Conservation (phyloP, 64 coral and sea anemone species). For the Astreopora myriophthalma region DNA sequence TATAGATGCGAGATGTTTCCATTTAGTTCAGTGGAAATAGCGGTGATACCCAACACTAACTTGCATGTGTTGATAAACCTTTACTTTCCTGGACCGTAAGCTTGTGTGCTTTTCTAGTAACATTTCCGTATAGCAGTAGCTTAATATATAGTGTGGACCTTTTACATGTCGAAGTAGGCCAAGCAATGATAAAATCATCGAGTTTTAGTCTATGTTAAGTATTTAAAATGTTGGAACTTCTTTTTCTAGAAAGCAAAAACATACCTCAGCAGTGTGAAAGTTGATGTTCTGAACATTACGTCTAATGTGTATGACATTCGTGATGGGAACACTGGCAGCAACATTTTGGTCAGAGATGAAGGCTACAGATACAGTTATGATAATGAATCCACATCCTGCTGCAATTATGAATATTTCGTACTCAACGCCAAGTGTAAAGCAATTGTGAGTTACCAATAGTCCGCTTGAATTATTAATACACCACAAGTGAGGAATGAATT, state of each 20-base stretch:
- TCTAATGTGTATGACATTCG: slow-evolving; percentile 11
- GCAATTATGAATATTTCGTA: slow-evolving; percentile 54
- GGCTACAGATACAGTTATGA: not conserved
- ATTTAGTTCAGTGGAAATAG: too few species aligned
- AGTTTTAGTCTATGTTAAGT: too few species aligned
- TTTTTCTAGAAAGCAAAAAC: slow-evolving; percentile 46
- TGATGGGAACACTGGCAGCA: not conserved
- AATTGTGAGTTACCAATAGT: slow-evolving; percentile 22
- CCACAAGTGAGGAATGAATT: too few species aligned
- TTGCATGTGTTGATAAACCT: too few species aligned
- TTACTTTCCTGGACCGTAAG: too few species aligned
- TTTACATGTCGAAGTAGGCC: too few species aligned
- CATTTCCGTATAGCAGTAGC: too few species aligned
- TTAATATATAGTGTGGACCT: too few species aligned
- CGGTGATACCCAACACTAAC: too few species aligned
- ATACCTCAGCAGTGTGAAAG: slow-evolving; percentile 37
- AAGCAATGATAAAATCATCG: too few species aligned
- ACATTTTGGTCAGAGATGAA: slow-evolving; percentile 13
- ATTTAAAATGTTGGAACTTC: not conserved
- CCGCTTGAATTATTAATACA: not conserved
- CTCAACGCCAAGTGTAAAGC: slow-evolving; percentile 41
- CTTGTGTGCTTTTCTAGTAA: too few species aligned
- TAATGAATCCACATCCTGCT: not conserved
- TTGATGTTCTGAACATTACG: slow-evolving; percentile 19
- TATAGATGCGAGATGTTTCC: too few species aligned